Evolutionary conservation across 1,140 invertebrate genomes (phyloP), one percentile per base, ranked within the genome.

Genomic region (Drosophila navojoa): DNA sequence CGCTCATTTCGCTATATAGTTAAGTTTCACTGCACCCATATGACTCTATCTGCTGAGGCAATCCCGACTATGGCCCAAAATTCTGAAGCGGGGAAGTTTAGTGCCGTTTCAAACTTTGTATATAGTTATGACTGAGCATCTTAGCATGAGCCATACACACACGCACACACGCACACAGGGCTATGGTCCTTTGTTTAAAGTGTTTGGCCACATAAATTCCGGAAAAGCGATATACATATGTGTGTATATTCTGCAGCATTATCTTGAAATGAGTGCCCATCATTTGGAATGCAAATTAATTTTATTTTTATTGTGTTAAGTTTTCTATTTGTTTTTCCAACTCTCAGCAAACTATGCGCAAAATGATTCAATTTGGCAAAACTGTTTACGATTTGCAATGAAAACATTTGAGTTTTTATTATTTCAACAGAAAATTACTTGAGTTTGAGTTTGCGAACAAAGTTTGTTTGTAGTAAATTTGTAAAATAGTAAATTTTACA

Each of bases 21-120:
- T 40, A 68, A 68, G 55, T 68, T 73, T 68, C 57, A 61, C 68
- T 57, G 71, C 62, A 44, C 44, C 16, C 38, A 45, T 7, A 3
- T 66, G 29, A 47, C 11, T 55, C 11, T 42, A 32, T 40, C 58
- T 61, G 25, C 58, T 61, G 25, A 13, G 11, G 53, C 35, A 22
- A 22, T 11, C n/a, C 11, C 25, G 13, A 22, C 19, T 61, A 9
- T 27, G 16, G 22, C 27, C 53, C 4, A 5, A 35, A 61, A 40
- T 55, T 49, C 22, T 27, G 44, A 70, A 40, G 11, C 38, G 59
- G 2, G 11, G 4, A 68, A 68, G 47, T 68, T 69, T 60, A 45
- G 61, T 61, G 45, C 13, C 53, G 16, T 32, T 64, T 57, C 53
- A 66, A 71, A 64, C 53, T 71, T 64, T 64, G 58, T 64, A 50